Conservation (phyloP, 1,140 invertebrate species). For the Drosophila quadrilineata region DNA sequence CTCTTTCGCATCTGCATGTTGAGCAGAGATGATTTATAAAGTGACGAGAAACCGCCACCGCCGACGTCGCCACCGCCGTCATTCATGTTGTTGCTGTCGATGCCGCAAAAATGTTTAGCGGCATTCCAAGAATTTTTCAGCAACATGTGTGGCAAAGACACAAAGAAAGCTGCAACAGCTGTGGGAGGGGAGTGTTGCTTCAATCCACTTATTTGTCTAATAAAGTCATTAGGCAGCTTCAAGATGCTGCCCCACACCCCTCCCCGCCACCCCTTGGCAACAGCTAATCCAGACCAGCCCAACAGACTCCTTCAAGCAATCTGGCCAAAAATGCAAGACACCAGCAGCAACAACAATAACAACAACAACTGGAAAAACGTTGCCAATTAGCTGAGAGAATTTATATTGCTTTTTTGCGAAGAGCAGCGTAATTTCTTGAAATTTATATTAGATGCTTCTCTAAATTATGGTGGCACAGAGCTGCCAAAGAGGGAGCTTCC, state of each 20-base stretch:
- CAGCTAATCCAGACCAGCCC: background rate
- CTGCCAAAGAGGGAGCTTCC: background rate
- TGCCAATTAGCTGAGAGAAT: conserved; percentile 74
- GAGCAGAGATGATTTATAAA: conserved; percentile 67
- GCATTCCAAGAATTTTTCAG: conserved; percentile 60
- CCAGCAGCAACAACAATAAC: no score
- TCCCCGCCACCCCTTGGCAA: no score
- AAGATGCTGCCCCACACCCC: conserved; percentile 16
- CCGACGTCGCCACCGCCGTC: background rate
- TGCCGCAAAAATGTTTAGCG: conserved; percentile 45
- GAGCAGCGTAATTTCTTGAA: conserved; percentile 55
- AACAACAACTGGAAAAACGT: conserved; percentile 26
- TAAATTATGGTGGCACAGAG: conserved; percentile 58
- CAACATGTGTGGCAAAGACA: conserved; percentile 36
- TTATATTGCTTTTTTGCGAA: conserved; percentile 67
- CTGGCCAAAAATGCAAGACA: conserved; percentile 22
- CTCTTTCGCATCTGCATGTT: background rate
- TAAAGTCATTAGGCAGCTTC: conserved; percentile 58
- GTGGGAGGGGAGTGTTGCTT: background rate
- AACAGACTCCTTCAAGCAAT: background rate
- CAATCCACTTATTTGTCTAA: conserved; percentile 48
- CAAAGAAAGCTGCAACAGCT: background rate
- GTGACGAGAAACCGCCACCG: conserved; percentile 50
- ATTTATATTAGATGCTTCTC: conserved; percentile 70
- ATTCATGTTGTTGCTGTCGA: no score